Conservation (phyloP, 2,888 invertebrate genomes). For the Stenurella melanura region DNA sequence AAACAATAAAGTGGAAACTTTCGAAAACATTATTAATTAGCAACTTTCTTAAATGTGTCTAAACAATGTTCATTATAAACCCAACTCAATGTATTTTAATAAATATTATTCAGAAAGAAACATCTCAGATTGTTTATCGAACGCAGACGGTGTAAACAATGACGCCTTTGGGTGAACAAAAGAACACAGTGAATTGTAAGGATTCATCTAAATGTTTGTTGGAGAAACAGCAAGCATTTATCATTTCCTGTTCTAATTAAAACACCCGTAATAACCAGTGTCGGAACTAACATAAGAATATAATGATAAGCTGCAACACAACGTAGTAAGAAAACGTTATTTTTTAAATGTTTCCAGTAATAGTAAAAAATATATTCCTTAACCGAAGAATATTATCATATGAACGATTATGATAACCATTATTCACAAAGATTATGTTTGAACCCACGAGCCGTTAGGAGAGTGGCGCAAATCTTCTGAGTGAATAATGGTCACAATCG, state of each 20-base stretch:
- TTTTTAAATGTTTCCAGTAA: no score
- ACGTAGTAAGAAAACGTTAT: background rate
- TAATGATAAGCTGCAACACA: background rate
- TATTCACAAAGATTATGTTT: no score
- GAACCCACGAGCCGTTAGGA: no score
- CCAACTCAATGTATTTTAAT: background rate
- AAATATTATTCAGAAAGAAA: slow-evolving; percentile 3
- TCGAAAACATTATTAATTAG: background rate
- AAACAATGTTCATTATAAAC: background rate
- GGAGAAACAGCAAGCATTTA: background rate
- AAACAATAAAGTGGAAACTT: background rate
- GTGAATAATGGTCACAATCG: no score
- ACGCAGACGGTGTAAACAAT: background rate
- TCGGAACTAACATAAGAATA: background rate
- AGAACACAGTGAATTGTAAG: background rate
- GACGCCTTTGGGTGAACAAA: background rate
- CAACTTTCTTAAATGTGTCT: background rate
- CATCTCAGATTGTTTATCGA: slow-evolving; percentile 7
- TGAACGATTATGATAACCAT: no score
- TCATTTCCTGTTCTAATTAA: slow-evolving; percentile 18
- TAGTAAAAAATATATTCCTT: no score
- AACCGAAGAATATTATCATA: no score
- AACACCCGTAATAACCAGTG: slow-evolving; percentile 1
- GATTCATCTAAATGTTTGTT: slow-evolving; percentile 11
- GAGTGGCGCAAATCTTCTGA: no score